Conservation (phyloP, 64 coral and sea anemone species). For the Hydrozoanthus tunicans region DNA sequence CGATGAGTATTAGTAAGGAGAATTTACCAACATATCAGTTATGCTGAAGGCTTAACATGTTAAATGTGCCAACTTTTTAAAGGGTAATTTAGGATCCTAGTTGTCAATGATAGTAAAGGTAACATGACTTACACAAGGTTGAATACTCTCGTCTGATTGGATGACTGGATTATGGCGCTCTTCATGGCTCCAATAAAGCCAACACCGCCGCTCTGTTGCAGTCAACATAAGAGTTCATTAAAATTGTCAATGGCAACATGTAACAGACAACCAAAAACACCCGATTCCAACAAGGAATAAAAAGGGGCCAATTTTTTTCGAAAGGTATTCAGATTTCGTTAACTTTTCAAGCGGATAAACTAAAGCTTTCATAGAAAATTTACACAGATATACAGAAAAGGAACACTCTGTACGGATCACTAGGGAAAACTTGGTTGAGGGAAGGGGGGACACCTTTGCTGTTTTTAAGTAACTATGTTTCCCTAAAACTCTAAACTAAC, state of each 20-base stretch:
- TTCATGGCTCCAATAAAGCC: constrained; percentile 54
- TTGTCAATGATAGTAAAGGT: background rate
- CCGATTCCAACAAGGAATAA: no score
- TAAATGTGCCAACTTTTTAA: background rate
- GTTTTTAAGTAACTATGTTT: background rate
- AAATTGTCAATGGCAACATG: background rate
- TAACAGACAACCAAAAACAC: background rate
- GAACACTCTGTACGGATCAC: no score
- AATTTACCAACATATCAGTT: no score
- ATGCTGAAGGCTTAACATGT: background rate
- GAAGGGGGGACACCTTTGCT: no score
- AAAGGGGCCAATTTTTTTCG: background rate
- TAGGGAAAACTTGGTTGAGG: no score
- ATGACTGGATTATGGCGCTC: constrained; percentile 32
- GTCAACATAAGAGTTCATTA: background rate
- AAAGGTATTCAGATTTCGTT: background rate
- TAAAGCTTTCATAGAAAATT: no score
- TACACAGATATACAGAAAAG: no score
- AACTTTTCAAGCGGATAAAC: no score
- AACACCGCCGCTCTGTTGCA: constrained; percentile 23
- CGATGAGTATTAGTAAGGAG: no score
- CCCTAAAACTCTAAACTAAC: background rate
- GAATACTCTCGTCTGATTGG: constrained; percentile 37
- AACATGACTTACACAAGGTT: constrained; percentile 19
- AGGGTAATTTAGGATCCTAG: no score